Percentiles rank a stretch among this genome's conserved stretches.
Conservation (phyloP, 2,113 vertebrate genomes). For the Plectropomus leopardus region DNA sequence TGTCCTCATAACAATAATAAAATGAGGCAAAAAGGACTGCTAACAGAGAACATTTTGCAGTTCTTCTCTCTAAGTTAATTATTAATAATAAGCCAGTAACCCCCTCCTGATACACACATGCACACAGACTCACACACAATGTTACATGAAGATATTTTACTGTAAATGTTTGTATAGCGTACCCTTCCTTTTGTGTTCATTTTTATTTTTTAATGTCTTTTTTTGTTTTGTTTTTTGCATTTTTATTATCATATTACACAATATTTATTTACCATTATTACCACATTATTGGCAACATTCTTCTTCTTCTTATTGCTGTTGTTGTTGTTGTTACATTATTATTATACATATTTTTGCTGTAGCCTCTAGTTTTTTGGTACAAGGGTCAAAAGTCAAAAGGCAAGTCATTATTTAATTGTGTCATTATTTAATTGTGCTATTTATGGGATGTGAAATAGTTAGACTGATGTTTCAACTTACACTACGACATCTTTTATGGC, state of each 20-base stretch:
- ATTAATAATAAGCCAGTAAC: conserved; percentile 25
- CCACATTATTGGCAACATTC: not conserved
- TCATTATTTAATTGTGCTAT: not conserved
- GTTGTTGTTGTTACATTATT: not conserved
- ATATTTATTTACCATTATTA: not conserved
- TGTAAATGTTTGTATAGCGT: not conserved
- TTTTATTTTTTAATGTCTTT: too few species aligned
- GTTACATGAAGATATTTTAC: not conserved
- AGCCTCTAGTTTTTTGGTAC: not conserved
- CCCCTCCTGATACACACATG: not conserved
- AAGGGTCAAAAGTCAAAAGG: not conserved
- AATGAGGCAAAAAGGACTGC: not conserved
- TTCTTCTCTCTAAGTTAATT: conserved; percentile 5
- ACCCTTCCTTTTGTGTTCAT: not conserved
- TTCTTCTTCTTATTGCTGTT: not conserved
- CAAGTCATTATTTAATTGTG: not conserved
- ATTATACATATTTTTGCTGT: not conserved
- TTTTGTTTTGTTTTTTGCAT: not conserved
- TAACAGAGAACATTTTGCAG: conserved; percentile 16
- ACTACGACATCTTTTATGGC: not conserved
- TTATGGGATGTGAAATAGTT: not conserved
- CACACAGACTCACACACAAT: not conserved
- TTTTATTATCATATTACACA: not conserved
- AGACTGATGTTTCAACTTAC: not conserved
- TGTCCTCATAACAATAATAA: conserved; percentile 7